These are phyloP conservation scores for Cnemophilus loriae DNA, from an alignment of 2,113 vertebrate genomes.

Conservation along the genomic window DNA sequence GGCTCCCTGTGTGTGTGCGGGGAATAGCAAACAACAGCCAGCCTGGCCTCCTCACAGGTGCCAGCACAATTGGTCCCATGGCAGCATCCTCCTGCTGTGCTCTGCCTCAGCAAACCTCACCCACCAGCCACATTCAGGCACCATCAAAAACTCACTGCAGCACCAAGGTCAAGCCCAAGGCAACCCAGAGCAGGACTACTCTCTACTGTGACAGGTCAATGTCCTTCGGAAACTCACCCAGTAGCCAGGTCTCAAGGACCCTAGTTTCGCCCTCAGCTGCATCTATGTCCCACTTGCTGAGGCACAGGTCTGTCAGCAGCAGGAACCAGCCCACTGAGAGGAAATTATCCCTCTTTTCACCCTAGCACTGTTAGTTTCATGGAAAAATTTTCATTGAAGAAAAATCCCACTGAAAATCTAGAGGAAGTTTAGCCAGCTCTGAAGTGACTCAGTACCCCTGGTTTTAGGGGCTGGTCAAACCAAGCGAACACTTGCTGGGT, in stretches of 20 bases:
- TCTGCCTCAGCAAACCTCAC: not conserved
- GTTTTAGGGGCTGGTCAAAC: not conserved
- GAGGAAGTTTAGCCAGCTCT: not conserved
- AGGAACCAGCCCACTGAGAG: not conserved
- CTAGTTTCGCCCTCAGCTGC: not conserved
- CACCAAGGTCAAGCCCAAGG: not conserved
- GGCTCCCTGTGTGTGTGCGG: conserved; percentile 72
- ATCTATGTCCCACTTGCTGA: not conserved
- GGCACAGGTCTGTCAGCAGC: not conserved
- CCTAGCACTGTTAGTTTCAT: not conserved
- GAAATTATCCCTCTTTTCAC: not conserved
- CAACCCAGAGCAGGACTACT: not conserved
- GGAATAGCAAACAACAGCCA: conserved; percentile 79
- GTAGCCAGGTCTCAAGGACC: not conserved
- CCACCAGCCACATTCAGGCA: not conserved
- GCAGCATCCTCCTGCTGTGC: not conserved
- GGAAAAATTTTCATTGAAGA: not conserved
- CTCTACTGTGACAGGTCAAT: not conserved
- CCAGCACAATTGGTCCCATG: not conserved
- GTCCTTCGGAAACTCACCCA: not conserved
- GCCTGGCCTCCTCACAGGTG: conserved; percentile 1
- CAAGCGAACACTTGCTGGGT: not conserved
- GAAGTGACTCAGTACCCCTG: not conserved
- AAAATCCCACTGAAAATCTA: not conserved
- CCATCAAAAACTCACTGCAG: not conserved